Evolutionary conservation across 2,797 vertebrate genomes (phyloP).

Genomic region (Notamacropus eugenii): DNA sequence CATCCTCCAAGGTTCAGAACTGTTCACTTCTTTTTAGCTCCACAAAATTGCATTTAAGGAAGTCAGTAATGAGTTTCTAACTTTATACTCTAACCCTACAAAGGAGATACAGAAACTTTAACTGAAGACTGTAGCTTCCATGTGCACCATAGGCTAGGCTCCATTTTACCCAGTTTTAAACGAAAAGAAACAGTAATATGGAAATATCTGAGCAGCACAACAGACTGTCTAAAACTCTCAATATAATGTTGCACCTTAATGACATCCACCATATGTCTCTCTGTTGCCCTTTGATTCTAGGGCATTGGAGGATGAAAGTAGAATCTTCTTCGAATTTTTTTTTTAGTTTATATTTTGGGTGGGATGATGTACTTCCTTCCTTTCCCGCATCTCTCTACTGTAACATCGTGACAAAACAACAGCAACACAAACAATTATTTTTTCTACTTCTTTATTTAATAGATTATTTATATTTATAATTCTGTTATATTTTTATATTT

Average conservation of each 20-base stretch:
- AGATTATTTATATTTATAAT: too few species aligned
- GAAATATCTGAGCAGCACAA: background rate
- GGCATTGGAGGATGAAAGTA: background rate
- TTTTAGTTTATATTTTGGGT: background rate
- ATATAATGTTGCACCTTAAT: background rate
- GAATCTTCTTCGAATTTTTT: background rate
- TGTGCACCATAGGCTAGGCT: background rate
- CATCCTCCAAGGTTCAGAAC: background rate
- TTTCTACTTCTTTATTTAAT: too few species aligned
- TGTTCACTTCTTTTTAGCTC: background rate
- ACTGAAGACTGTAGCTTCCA: background rate
- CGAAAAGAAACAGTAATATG: background rate
- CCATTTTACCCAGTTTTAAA: conserved; percentile 22
- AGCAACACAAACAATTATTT: background rate
- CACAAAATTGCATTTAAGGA: background rate
- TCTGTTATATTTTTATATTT: too few species aligned
- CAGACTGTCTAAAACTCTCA: background rate
- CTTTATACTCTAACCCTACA: background rate
- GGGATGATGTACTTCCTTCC: background rate
- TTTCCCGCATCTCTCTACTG: background rate
- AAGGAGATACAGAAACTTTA: background rate
- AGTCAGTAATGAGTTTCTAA: background rate
- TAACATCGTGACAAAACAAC: background rate
- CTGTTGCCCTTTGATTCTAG: background rate
- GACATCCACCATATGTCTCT: background rate